phyloP scores from a whole-genome alignment of 2,797 vertebrate genomes.

The Columba guinea region DNA sequence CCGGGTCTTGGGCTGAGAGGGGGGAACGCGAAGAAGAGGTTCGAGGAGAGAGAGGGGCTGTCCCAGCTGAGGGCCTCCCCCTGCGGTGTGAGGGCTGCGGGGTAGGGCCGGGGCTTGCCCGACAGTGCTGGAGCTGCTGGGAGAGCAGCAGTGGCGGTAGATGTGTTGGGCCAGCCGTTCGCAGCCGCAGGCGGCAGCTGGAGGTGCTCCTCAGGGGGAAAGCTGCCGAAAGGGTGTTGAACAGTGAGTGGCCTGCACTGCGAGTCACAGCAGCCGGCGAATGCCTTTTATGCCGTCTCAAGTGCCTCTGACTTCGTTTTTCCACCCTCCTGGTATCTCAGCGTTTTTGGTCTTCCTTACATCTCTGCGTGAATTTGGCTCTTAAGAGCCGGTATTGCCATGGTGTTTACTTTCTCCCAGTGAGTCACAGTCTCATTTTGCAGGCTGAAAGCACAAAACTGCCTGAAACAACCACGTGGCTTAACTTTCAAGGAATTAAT shows the following conservation, averaged over 20 bases:
- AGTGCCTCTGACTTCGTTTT: accelerated
- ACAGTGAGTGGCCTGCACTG: accelerated
- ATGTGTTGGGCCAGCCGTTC: accelerated
- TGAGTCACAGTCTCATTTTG: neutral
- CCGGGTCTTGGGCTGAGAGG: neutral
- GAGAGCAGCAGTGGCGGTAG: accelerated
- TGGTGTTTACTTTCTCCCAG: neutral
- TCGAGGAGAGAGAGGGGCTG: neutral
- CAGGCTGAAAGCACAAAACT: neutral
- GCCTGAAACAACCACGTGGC: neutral
- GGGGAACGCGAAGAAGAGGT: too few species aligned
- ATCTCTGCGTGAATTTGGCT: neutral
- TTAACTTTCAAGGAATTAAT: neutral
- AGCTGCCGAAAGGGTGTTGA: accelerated
- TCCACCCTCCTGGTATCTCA: too few species aligned
- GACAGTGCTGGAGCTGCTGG: accelerated
- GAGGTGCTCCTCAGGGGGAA: accelerated
- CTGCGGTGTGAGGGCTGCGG: neutral
- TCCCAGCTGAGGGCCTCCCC: neutral
- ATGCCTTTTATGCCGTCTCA: accelerated
- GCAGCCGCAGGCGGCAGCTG: accelerated
- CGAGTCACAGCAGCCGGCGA: accelerated
- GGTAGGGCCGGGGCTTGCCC: neutral
- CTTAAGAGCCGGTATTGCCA: accelerated
- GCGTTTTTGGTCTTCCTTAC: accelerated